These are phyloP conservation scores for Phainopepla nitens DNA, from an alignment of 2,113 vertebrate species.

Conservation along the genomic window DNA sequence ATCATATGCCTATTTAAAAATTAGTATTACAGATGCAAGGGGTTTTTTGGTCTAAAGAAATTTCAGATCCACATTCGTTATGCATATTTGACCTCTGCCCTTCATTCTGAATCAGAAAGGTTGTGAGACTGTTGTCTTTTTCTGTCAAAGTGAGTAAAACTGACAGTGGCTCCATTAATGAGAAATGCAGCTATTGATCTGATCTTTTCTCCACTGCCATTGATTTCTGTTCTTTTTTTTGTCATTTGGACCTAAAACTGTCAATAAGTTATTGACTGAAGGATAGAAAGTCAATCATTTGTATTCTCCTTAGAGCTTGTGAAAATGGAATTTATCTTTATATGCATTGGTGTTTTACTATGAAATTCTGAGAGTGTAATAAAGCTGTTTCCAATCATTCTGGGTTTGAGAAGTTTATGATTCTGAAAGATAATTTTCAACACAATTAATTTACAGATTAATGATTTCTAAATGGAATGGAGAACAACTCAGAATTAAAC, in stretches of 20 bases:
- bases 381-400: neutral
- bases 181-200: slow-evolving; percentile 63
- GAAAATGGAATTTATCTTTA: slow-evolving; percentile 28
- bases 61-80: slow-evolving; percentile 55
- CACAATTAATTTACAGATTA: neutral
- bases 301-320: slow-evolving; percentile 22
- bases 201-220: slow-evolving; percentile 27
- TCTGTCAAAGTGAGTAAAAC: slow-evolving; percentile 64
- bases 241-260: slow-evolving; percentile 7
- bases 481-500: neutral
- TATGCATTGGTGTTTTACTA: neutral
- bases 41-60: slow-evolving; percentile 65
- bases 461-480: neutral
- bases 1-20: slow-evolving; percentile 70
- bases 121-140: neutral
- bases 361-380: neutral
- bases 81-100: slow-evolving; percentile 56
- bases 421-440: neutral
- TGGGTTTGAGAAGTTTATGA: neutral
- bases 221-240: slow-evolving; percentile 43
- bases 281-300: slow-evolving; percentile 48
- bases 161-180: slow-evolving; percentile 49
- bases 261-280: slow-evolving; percentile 59
- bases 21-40: slow-evolving; percentile 67
- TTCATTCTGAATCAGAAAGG: slow-evolving; percentile 43